A percentile compares a stretch with the other conserved stretches of the same genome.
Conservation (phyloP, 2,797 vertebrate species). For the Sebastes oblongus region DNA sequence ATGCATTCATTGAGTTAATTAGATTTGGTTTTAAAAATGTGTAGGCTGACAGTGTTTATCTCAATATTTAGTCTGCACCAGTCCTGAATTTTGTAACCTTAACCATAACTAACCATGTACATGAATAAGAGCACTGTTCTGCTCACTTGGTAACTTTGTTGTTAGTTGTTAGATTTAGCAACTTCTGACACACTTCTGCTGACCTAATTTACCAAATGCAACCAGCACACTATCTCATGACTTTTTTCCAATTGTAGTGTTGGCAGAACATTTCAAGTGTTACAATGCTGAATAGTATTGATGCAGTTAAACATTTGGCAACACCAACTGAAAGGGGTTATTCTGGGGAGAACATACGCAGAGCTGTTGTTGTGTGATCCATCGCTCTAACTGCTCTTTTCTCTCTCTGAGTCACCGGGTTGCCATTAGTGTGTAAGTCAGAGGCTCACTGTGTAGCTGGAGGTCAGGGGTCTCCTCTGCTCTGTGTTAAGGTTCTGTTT, state of each 20-base stretch:
- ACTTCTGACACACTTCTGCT: neutral
- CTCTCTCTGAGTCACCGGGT: neutral
- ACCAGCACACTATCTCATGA: neutral
- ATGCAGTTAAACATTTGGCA: neutral
- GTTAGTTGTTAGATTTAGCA: neutral
- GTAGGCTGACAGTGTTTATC: constrained; percentile 13
- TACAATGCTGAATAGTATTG: neutral
- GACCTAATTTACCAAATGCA: neutral
- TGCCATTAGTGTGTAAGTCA: constrained; percentile 1
- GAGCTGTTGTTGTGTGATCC: neutral
- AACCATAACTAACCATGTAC: neutral
- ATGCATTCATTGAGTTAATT: constrained; percentile 34
- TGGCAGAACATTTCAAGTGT: neutral
- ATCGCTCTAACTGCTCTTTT: neutral
- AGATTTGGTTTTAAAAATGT: constrained; percentile 26
- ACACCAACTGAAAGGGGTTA: neutral
- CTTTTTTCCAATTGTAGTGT: neutral
- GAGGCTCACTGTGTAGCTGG: constrained; percentile 8
- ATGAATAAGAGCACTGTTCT: constrained; percentile 13
- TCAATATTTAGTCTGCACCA: constrained; percentile 39
- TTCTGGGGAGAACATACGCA: neutral
- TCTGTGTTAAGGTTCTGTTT: constrained; percentile 42
- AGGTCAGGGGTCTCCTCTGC: constrained; percentile 37
- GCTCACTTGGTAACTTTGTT: neutral
- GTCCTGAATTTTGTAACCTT: neutral